Percentiles rank a stretch among this genome's conserved stretches.
phyloP scores from a whole-genome alignment of 2,888 invertebrate species.

The Chelonus formosanus region DNA sequence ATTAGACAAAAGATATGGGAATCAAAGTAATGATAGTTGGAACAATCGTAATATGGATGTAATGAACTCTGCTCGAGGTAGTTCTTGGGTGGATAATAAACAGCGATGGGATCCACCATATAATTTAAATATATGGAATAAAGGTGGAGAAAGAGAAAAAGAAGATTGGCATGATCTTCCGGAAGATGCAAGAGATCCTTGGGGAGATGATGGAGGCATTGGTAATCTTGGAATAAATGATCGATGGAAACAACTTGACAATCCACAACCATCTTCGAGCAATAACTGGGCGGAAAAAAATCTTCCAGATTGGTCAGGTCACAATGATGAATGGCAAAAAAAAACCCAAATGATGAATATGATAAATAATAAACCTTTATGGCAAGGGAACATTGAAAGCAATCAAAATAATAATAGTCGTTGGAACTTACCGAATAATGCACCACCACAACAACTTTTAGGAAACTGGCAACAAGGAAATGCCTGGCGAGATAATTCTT shows the following conservation, averaged over 20 bases:
- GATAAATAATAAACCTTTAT: constrained; percentile 34
- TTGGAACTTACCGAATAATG: constrained; percentile 36
- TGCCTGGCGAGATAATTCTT: neutral
- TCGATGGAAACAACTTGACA: constrained; percentile 39
- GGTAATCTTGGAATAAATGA: constrained; percentile 40
- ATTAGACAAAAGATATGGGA: constrained; percentile 13
- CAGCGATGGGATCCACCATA: constrained; percentile 42
- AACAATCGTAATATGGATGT: constrained; percentile 50
- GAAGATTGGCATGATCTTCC: constrained; percentile 60
- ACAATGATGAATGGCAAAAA: constrained; percentile 47
- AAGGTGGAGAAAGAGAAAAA: constrained; percentile 43
- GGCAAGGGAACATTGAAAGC: constrained; percentile 33
- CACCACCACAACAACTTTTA: constrained; percentile 45
- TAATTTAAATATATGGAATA: constrained; percentile 36
- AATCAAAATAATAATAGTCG: constrained; percentile 32
- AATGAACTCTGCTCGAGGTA: constrained; percentile 41
- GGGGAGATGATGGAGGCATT: constrained; percentile 55
- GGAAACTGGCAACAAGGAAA: constrained; percentile 46
- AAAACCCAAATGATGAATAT: constrained; percentile 40
- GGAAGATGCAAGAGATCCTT: constrained; percentile 61
- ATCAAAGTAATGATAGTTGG: constrained; percentile 49
- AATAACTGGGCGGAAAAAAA: too few relatives aligned
- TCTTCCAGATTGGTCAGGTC: neutral
- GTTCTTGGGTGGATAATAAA: constrained; percentile 47
- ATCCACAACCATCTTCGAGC: neutral